Percentiles rank a stretch among this genome's conserved stretches.
These are phyloP conservation scores for Agelastica alni DNA, from an alignment of 2,888 invertebrate genomes.

Conservation along the genomic window DNA sequence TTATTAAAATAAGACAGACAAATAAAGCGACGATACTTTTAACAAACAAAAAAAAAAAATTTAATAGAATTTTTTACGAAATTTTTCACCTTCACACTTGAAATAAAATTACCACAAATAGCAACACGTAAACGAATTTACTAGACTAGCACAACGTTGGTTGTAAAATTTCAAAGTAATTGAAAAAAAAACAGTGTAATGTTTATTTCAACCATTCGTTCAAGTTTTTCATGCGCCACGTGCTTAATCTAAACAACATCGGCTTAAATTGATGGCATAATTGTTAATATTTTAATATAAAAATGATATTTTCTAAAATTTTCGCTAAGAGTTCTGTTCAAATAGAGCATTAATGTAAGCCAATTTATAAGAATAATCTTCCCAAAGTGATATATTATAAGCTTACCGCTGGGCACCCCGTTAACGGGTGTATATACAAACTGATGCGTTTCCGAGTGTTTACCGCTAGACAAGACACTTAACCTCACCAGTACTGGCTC, in stretches of 20 bases:
- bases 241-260: constrained; percentile 8
- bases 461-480: constrained; percentile 82
- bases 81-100: constrained; percentile 41
- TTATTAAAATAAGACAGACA: no score
- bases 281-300: neutral
- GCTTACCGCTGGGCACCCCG: constrained; percentile 56
- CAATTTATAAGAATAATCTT: constrained; percentile 40
- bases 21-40: no score
- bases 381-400: constrained; percentile 43
- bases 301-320: neutral
- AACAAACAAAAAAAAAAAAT: no score
- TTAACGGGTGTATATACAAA: constrained; percentile 77
- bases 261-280: constrained; percentile 10
- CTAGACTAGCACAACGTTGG: constrained; percentile 5
- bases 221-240: constrained; percentile 24
- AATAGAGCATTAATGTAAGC: constrained; percentile 40
- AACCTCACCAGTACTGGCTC: constrained; percentile 77
- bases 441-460: constrained; percentile 82
- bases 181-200: no score
- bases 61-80: no score
- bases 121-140: constrained; percentile 30
- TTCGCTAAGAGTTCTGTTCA: neutral
- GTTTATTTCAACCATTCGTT: constrained; percentile 18
- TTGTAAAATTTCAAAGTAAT: no score
- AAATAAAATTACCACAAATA: no score